These are phyloP conservation scores for Aphaenogaster rudis DNA, from an alignment of 1,140 invertebrate species.

Conservation along the genomic window DNA sequence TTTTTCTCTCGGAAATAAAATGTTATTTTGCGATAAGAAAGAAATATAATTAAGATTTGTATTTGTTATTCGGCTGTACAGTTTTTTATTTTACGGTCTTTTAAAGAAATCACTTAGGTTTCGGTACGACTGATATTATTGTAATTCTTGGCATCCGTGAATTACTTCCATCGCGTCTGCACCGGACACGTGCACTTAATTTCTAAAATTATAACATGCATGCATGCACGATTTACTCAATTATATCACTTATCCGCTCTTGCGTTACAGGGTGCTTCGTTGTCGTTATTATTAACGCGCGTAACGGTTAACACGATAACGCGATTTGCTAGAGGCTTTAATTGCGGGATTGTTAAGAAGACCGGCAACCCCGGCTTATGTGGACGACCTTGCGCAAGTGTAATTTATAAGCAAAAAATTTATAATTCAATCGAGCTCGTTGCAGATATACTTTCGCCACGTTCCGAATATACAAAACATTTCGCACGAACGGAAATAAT, in stretches of 20 bases:
- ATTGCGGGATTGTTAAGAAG: constrained; percentile 23
- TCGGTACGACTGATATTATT: constrained; percentile 25
- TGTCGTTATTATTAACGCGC: constrained; percentile 30
- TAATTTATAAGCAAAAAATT: constrained; percentile 16
- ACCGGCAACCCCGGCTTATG: neutral
- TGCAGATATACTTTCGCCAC: neutral
- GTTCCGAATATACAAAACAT: constrained; percentile 32
- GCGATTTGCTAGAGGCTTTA: neutral
- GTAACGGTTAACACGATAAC: constrained; percentile 39
- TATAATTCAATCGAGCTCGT: neutral
- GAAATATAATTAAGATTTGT: neutral
- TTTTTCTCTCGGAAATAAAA: neutral
- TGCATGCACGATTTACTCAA: constrained; percentile 44
- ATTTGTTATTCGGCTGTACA: neutral
- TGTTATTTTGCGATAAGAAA: neutral
- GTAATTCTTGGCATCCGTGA: constrained; percentile 35
- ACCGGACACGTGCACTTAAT: constrained; percentile 15
- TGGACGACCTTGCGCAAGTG: neutral
- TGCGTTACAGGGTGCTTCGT: constrained; percentile 23
- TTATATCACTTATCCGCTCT: constrained; percentile 29
- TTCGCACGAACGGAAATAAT: constrained; percentile 19
- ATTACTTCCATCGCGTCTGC: constrained; percentile 50
- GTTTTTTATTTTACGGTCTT: neutral
- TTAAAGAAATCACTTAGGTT: neutral
- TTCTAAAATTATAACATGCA: constrained; percentile 57